Conservation (phyloP, 2,797 vertebrate genomes). For the Cryptoblepharus egeriae region DNA sequence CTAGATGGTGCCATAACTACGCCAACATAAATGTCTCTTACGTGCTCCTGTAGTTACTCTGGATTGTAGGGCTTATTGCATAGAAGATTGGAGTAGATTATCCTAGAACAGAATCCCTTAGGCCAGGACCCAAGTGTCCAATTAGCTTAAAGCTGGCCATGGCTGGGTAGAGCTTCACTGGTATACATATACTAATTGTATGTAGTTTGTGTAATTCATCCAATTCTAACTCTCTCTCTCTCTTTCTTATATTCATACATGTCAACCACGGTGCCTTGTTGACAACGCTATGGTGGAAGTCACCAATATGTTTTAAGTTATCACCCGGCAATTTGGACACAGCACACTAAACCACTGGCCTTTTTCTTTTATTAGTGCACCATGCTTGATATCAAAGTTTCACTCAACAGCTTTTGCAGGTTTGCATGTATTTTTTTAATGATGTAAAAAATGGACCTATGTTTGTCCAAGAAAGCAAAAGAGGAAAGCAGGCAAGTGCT, state of each 20-base stretch:
- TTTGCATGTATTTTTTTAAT: neutral
- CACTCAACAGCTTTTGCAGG: conserved; percentile 50
- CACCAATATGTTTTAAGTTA: conserved; percentile 59
- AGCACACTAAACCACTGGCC: conserved; percentile 64
- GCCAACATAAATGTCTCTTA: too few species aligned
- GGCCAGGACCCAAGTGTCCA: too few species aligned
- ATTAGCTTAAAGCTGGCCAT: too few species aligned
- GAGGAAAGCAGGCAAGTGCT: conserved; percentile 26
- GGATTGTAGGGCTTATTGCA: too few species aligned
- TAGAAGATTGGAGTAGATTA: too few species aligned
- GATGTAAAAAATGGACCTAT: conserved; percentile 63
- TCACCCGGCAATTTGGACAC: conserved; percentile 54
- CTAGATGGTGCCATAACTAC: too few species aligned
- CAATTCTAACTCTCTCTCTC: neutral
- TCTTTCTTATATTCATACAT: conserved; percentile 29
- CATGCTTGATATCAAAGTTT: conserved; percentile 55
- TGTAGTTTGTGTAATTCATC: conserved; percentile 50
- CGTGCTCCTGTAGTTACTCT: too few species aligned
- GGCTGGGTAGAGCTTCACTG: conserved; percentile 41
- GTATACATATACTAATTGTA: too few species aligned
- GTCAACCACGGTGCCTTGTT: conserved; percentile 22
- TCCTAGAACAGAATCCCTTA: too few species aligned
- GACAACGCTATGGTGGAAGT: neutral
- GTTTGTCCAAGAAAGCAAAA: conserved; percentile 61
- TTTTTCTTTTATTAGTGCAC: conserved; percentile 64